These are phyloP conservation scores for Cephalopterus ornatus DNA, from an alignment of 2,113 vertebrate genomes.

Conservation along the genomic window DNA sequence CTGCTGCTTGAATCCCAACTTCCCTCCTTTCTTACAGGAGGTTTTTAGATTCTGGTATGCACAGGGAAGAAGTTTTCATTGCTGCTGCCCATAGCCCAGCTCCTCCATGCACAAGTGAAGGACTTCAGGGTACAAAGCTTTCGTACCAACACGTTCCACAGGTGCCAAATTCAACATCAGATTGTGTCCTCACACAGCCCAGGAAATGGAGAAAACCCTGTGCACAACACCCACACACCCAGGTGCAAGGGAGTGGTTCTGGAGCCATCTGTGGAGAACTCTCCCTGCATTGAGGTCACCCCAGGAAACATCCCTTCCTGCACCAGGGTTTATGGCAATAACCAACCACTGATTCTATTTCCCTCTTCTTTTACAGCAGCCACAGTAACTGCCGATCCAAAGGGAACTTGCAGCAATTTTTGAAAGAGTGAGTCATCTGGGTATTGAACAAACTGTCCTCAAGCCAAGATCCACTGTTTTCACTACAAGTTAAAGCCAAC, in stretches of 20 bases:
- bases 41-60: not conserved
- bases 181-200: not conserved
- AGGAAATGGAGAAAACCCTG: not conserved
- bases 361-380: not conserved
- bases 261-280: not conserved
- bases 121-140: not conserved
- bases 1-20: not conserved
- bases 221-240: not conserved
- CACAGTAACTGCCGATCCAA: not conserved
- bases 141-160: not conserved
- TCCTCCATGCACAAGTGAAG: not conserved
- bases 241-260: not conserved
- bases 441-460: not conserved
- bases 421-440: not conserved
- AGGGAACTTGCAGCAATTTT: not conserved
- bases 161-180: not conserved
- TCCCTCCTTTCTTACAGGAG: not conserved
- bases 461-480: not conserved
- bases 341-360: not conserved
- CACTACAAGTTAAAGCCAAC: not conserved
- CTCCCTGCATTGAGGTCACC: not conserved
- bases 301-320: not conserved
- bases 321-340: not conserved
- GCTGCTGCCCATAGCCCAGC: not conserved
- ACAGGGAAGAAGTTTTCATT: not conserved